phyloP scores from a whole-genome alignment of 2,797 vertebrate genomes.

The Oreochromis mossambicus region DNA sequence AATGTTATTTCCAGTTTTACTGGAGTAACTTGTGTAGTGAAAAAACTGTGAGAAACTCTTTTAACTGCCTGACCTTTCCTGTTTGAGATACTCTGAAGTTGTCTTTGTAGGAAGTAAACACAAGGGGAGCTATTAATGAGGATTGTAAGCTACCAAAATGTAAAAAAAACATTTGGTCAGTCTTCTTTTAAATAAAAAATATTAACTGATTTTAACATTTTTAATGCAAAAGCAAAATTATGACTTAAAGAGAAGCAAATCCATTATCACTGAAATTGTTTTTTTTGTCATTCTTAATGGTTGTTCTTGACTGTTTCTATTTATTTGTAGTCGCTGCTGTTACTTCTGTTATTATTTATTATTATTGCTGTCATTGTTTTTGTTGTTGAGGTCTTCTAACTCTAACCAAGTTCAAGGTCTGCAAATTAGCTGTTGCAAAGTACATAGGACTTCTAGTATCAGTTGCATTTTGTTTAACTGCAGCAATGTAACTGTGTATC shows the following conservation, averaged over 20 bases:
- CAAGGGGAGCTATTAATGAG: neutral
- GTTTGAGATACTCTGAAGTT: neutral
- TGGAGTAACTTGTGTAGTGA: neutral
- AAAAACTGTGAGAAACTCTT: neutral
- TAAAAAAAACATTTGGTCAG: neutral
- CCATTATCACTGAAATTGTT: neutral
- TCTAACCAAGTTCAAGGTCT: neutral
- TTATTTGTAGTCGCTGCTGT: neutral
- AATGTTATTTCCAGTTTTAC: neutral
- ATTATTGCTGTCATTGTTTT: neutral
- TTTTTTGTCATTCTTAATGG: rapidly evolving
- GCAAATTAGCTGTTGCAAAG: neutral
- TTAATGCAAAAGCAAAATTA: neutral
- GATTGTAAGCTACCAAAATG: neutral
- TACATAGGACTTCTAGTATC: neutral
- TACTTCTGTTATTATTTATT: neutral
- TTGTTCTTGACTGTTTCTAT: neutral
- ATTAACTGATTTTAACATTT: neutral
- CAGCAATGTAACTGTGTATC: neutral
- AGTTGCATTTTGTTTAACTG: neutral
- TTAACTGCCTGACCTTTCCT: neutral
- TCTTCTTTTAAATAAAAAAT: neutral
- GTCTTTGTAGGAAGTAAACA: neutral
- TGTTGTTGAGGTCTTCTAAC: neutral
- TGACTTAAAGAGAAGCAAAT: neutral